These are phyloP conservation scores for Itoplectis maculator DNA, from an alignment of 2,888 invertebrate genomes.

Conservation along the genomic window DNA sequence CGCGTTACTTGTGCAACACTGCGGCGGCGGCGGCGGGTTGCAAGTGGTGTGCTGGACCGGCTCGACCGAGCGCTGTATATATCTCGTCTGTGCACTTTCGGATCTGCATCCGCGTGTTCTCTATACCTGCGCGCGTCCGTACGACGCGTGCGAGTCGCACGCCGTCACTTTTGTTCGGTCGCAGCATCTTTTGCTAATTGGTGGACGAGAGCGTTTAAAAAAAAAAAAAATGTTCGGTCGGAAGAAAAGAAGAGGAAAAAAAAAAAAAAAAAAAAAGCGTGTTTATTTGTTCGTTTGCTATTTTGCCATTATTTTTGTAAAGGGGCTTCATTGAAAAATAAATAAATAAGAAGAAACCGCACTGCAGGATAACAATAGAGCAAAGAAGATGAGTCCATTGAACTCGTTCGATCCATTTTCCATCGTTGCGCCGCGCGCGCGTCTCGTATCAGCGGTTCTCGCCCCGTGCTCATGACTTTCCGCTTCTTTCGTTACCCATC, in stretches of 20 bases:
- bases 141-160: too few relatives aligned
- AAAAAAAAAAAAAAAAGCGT: too few relatives aligned
- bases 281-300: too few relatives aligned
- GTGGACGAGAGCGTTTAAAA: slow-evolving; percentile 50
- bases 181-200: slow-evolving; percentile 30
- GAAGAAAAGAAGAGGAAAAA: too few relatives aligned
- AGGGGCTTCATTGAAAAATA: too few relatives aligned
- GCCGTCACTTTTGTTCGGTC: neutral
- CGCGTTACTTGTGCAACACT: slow-evolving; percentile 77
- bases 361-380: neutral
- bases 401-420: slow-evolving; percentile 9
- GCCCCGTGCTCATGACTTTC: slow-evolving; percentile 16
- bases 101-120: slow-evolving; percentile 59
- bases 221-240: too few relatives aligned
- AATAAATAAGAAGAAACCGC: neutral
- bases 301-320: too few relatives aligned
- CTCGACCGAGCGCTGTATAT: slow-evolving; percentile 51
- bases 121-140: neutral
- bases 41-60: slow-evolving; percentile 64
- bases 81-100: slow-evolving; percentile 51
- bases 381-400: neutral
- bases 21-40: too few relatives aligned
- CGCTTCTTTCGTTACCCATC: neutral
- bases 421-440: too few relatives aligned
- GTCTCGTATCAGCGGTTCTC: slow-evolving; percentile 5